Conservation (phyloP, 2,888 invertebrate genomes). For the Idaea biselata region DNA sequence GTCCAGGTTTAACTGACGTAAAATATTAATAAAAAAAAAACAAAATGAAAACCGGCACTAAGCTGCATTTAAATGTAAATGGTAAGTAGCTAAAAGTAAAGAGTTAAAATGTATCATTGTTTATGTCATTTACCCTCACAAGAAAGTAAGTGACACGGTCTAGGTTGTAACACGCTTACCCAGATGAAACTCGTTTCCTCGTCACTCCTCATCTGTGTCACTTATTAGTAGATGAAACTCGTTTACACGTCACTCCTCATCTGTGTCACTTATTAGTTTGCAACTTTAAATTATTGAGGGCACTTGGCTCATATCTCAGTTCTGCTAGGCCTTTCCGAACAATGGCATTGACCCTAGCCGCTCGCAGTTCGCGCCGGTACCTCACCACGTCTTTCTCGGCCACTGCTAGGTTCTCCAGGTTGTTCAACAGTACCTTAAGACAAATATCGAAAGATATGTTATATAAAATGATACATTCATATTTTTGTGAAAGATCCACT, state of each 20-base stretch:
- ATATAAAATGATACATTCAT: background rate
- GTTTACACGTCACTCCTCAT: too few relatives aligned
- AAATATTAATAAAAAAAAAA: background rate
- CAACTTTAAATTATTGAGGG: conserved; percentile 37
- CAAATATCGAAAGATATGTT: conserved; percentile 3
- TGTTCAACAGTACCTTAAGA: conserved; percentile 63
- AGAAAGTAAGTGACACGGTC: too few relatives aligned
- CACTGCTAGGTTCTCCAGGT: conserved; percentile 63
- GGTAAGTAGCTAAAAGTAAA: background rate
- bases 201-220: conserved; percentile 4
- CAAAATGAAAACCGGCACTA: background rate
- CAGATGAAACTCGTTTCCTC: too few relatives aligned
- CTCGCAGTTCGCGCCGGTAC: conserved; percentile 58
- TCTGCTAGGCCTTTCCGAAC: conserved; percentile 64
- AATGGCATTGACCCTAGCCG: conserved; percentile 61
- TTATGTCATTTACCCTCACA: too few relatives aligned
- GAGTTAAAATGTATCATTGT: too few relatives aligned
- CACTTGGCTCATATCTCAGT: conserved; percentile 52
- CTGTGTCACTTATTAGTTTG: conserved; percentile 17
- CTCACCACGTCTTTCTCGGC: conserved; percentile 60
- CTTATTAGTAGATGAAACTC: conserved; percentile 8
- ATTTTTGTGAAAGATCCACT: background rate
- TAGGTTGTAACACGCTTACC: background rate
- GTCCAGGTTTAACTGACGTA: background rate
- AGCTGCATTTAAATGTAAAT: background rate